A percentile compares a stretch with the other conserved stretches of the same genome.
phyloP scores from a whole-genome alignment of 2,113 vertebrate species.

The Mirounga angustirostris region DNA sequence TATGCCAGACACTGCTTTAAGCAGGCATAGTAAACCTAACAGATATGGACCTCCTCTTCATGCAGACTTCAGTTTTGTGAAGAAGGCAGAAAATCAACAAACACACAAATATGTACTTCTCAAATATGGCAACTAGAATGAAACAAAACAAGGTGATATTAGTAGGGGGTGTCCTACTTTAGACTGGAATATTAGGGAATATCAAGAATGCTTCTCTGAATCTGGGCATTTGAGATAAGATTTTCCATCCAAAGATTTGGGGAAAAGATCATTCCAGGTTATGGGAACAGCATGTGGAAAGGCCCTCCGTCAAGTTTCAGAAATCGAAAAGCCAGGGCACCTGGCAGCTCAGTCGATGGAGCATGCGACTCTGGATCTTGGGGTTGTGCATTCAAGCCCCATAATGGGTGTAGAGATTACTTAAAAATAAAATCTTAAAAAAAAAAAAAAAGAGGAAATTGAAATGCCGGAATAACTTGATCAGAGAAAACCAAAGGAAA shows the following conservation, averaged over 20 bases:
- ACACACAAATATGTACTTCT: not conserved
- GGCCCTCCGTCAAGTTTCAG: not conserved
- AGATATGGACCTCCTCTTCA: not conserved
- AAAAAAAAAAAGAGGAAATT: not conserved
- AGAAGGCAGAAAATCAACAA: slow-evolving; percentile 1
- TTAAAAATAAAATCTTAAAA: not conserved
- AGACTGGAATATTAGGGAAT: not conserved
- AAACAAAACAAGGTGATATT: not conserved
- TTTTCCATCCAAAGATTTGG: not conserved
- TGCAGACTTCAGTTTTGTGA: not conserved
- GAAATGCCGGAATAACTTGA: not conserved
- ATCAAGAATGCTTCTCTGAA: slow-evolving; percentile 8
- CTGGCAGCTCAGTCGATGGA: not conserved
- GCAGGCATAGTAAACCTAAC: not conserved
- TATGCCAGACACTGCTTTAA: not conserved
- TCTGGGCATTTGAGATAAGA: slow-evolving; percentile 1
- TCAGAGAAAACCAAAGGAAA: not conserved
- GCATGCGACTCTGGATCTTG: not conserved
- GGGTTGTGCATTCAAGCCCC: not conserved
- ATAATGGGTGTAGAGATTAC: not conserved
- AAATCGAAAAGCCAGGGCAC: not conserved
- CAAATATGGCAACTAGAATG: not conserved
- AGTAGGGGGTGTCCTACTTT: not conserved
- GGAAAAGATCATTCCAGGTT: not conserved
- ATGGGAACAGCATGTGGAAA: not conserved